A percentile compares a stretch with the other conserved stretches of the same genome.
These are phyloP conservation scores for Tetranychus truncatus DNA, from an alignment of 2,888 invertebrate genomes.

Conservation along the genomic window DNA sequence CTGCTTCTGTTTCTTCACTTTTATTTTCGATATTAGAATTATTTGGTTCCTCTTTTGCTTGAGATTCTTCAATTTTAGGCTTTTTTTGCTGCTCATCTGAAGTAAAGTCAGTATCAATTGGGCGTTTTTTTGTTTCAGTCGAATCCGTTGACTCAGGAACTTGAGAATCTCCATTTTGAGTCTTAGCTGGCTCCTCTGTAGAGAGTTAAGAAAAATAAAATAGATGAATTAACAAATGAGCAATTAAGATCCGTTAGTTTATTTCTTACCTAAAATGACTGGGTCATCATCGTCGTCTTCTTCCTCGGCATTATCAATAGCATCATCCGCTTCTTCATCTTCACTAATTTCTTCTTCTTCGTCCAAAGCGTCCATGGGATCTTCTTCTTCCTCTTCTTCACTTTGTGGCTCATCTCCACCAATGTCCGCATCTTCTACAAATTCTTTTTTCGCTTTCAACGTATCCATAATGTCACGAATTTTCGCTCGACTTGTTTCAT, in stretches of 20 bases:
- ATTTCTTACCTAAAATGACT: neutral
- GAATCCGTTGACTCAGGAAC: neutral
- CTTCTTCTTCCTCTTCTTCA: slow-evolving; percentile 3
- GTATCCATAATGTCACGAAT: neutral
- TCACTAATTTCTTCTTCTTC: neutral
- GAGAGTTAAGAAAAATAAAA: neutral
- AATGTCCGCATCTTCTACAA: neutral
- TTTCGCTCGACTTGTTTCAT: neutral
- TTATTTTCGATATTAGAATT: neutral
- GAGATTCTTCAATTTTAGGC: neutral
- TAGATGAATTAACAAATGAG: neutral
- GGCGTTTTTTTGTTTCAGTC: neutral
- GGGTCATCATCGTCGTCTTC: slow-evolving; percentile 6
- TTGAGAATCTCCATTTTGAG: neutral
- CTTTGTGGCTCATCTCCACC: neutral
- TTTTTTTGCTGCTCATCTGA: neutral
- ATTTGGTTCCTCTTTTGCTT: neutral
- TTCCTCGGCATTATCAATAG: neutral
- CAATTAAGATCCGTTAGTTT: neutral
- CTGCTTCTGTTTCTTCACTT: neutral
- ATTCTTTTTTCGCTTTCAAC: neutral
- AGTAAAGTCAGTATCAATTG: neutral
- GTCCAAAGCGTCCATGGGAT: neutral
- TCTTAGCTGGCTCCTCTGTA: neutral
- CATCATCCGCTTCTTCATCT: neutral